These are phyloP conservation scores for Eudemis profundana DNA, from an alignment of 2,888 invertebrate species.

Conservation along the genomic window DNA sequence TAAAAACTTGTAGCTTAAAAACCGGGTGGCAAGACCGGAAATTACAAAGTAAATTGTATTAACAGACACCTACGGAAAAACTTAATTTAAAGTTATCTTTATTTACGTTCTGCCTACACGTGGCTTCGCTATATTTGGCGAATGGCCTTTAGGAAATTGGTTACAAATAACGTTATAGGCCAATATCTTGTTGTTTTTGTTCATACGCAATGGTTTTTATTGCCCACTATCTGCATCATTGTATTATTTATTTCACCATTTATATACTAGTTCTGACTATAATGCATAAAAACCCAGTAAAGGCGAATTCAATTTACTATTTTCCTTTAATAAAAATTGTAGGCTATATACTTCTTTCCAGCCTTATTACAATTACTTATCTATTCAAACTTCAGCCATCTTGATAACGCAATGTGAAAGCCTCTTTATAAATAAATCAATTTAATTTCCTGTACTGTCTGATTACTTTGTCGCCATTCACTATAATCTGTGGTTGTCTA, in stretches of 20 bases:
- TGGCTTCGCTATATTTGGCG: slow-evolving; percentile 33
- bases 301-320: no score
- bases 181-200: slow-evolving; percentile 19
- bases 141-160: slow-evolving; percentile 31
- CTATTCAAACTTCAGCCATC: not conserved
- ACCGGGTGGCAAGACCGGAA: slow-evolving; percentile 5
- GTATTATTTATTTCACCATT: not conserved
- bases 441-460: slow-evolving; percentile 3
- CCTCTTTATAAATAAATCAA: not conserved
- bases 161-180: slow-evolving; percentile 20
- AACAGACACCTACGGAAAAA: slow-evolving; percentile 34
- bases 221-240: not conserved
- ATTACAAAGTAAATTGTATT: slow-evolving; percentile 10
- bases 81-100: slow-evolving; percentile 13
- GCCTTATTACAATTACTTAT: not conserved
- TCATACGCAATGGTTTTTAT: slow-evolving; percentile 21
- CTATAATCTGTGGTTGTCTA: no score
- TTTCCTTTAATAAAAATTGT: not conserved
- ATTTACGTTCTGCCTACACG: slow-evolving; percentile 38
- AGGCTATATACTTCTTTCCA: not conserved
- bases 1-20: not conserved
- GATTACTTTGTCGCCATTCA: not conserved
- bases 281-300: no score
- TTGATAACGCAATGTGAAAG: not conserved
- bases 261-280: no score